phyloP scores from a whole-genome alignment of 2,888 invertebrate species.

The Marronus borbonicus region DNA sequence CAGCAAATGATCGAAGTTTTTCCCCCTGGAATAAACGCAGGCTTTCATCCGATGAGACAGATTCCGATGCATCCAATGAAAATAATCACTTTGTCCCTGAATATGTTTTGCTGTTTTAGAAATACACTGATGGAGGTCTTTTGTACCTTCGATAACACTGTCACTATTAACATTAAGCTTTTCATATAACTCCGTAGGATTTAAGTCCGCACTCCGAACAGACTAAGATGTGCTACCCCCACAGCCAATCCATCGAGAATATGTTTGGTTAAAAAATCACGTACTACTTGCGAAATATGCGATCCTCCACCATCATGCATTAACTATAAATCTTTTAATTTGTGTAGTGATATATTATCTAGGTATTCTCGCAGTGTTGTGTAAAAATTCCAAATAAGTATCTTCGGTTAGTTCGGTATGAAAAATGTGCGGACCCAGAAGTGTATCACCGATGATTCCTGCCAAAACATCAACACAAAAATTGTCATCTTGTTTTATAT shows the following conservation, averaged over 20 bases:
- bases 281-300: background rate
- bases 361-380: background rate
- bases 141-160: background rate
- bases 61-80: background rate
- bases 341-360: background rate
- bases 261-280: background rate
- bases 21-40: background rate
- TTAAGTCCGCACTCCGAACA: background rate
- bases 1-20: background rate
- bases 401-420: background rate
- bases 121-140: background rate
- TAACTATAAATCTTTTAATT: background rate
- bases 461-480: background rate
- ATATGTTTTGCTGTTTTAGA: background rate
- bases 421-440: background rate
- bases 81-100: background rate
- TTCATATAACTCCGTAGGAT: background rate
- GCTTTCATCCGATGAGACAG: background rate
- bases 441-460: background rate
- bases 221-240: background rate
- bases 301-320: background rate
- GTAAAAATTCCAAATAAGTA: background rate
- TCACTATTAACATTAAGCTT: background rate
- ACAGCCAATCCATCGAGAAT: background rate
- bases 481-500: background rate